Conservation (phyloP, 1,140 invertebrate genomes). For the Brachionus sp. region DNA sequence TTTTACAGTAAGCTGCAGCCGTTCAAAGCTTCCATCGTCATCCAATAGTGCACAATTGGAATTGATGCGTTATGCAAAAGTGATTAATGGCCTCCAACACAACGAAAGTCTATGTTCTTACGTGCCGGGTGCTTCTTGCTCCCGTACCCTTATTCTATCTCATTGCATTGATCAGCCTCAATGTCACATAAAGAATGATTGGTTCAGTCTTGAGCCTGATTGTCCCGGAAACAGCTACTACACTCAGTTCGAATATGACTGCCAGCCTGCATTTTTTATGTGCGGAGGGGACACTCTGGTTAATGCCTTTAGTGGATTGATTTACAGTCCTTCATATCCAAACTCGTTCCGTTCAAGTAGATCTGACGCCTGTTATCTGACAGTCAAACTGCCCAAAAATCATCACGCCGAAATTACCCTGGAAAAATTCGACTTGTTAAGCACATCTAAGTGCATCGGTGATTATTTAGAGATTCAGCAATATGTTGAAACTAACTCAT, state of each 20-base stretch:
- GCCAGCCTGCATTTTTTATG: conserved; percentile 41
- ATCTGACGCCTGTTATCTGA: conserved; percentile 22
- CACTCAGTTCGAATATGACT: conserved; percentile 43
- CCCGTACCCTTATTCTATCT: background rate
- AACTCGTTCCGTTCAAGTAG: background rate
- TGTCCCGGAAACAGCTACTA: conserved; percentile 43
- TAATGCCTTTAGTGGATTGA: conserved; percentile 23
- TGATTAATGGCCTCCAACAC: conserved; percentile 28
- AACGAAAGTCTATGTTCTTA: conserved; percentile 44
- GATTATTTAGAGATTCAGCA: conserved; percentile 41
- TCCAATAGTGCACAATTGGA: background rate
- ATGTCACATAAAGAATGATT: conserved; percentile 39
- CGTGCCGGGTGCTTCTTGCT: conserved; percentile 15
- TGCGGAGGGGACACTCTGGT: background rate
- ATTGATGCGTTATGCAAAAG: conserved; percentile 44
- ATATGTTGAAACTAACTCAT: background rate
- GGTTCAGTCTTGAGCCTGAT: conserved; percentile 40
- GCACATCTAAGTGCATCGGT: conserved; percentile 2
- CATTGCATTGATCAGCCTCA: conserved; percentile 30
- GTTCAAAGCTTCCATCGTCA: conserved; percentile 19
- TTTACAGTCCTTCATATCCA: conserved; percentile 39
- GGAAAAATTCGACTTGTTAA: conserved; percentile 27
- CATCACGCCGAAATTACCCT: conserved; percentile 40
- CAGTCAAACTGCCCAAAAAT: conserved; percentile 38
- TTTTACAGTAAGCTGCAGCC: conserved; percentile 28